Percentiles rank a stretch among this genome's conserved stretches.
Conservation (phyloP, 2,888 invertebrate species). For the Cryptophagus acutangulus region DNA sequence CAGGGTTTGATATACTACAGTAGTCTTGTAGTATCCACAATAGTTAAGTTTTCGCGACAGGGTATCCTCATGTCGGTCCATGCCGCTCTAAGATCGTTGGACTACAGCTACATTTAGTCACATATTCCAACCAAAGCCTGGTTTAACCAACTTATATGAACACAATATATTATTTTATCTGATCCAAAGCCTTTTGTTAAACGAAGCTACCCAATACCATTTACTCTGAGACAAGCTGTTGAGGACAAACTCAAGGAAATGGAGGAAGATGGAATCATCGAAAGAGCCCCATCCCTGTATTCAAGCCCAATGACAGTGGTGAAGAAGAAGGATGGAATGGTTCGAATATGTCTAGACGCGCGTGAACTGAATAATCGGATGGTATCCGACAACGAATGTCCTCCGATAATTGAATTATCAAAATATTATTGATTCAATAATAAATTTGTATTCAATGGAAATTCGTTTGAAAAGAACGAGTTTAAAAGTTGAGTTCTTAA, state of each 20-base stretch:
- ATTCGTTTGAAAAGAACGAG: too few relatives aligned
- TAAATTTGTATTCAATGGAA: too few relatives aligned
- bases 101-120: too few relatives aligned
- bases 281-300: slow-evolving; percentile 26
- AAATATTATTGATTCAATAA: too few relatives aligned
- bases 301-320: slow-evolving; percentile 28
- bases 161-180: neutral
- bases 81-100: too few relatives aligned
- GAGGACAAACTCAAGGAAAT: slow-evolving; percentile 16
- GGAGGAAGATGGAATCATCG: slow-evolving; percentile 28
- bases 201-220: slow-evolving; percentile 3
- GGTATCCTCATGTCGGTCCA: too few relatives aligned
- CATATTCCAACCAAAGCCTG: neutral
- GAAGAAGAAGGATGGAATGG: slow-evolving; percentile 25
- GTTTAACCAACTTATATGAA: neutral
- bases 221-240: neutral
- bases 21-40: too few relatives aligned
- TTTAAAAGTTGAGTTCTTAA: too few relatives aligned
- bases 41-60: too few relatives aligned
- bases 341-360: slow-evolving; percentile 30
- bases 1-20: too few relatives aligned
- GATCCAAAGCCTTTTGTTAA: neutral
- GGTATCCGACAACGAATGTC: too few relatives aligned
- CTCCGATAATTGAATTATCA: too few relatives aligned
- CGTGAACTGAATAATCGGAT: slow-evolving; percentile 9